Percentiles rank a stretch among this genome's conserved stretches.
These are phyloP conservation scores for Lacerta viridis DNA, from an alignment of 2,797 vertebrate genomes.

Conservation along the genomic window DNA sequence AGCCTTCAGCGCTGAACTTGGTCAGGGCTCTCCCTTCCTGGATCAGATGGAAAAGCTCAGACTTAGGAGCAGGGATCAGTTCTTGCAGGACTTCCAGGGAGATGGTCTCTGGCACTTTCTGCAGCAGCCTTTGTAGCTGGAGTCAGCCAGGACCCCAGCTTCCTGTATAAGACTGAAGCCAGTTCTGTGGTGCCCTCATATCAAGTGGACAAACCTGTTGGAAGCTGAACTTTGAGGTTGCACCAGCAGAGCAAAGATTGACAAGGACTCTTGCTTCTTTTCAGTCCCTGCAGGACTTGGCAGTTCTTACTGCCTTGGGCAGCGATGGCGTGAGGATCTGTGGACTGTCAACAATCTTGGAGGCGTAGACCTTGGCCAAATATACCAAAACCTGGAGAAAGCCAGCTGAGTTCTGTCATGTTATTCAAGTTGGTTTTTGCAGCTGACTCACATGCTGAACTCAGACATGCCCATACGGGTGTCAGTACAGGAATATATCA, in stretches of 20 bases:
- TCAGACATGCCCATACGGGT: not conserved
- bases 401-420: not conserved
- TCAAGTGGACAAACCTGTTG: too few species aligned
- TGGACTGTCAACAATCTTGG: not conserved
- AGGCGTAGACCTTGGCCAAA: not conserved
- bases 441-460: constrained; percentile 61
- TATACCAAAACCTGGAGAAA: not conserved
- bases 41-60: too few species aligned
- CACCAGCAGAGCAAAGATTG: not conserved
- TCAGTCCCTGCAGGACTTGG: not conserved
- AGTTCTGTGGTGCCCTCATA: not conserved
- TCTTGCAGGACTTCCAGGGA: too few species aligned
- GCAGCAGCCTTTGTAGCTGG: too few species aligned
- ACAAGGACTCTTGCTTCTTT: constrained; percentile 1
- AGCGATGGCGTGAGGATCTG: not conserved
- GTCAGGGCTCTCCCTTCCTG: too few species aligned
- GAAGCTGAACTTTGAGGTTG: not conserved
- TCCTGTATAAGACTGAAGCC: not conserved
- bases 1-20: too few species aligned
- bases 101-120: too few species aligned
- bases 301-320: not conserved
- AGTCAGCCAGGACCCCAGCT: too few species aligned
- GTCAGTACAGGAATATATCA: constrained; percentile 17
- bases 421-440: constrained; percentile 11
- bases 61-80: too few species aligned